These are phyloP conservation scores for Lochmaea crataegi DNA, from an alignment of 2,888 invertebrate genomes.

Conservation along the genomic window DNA sequence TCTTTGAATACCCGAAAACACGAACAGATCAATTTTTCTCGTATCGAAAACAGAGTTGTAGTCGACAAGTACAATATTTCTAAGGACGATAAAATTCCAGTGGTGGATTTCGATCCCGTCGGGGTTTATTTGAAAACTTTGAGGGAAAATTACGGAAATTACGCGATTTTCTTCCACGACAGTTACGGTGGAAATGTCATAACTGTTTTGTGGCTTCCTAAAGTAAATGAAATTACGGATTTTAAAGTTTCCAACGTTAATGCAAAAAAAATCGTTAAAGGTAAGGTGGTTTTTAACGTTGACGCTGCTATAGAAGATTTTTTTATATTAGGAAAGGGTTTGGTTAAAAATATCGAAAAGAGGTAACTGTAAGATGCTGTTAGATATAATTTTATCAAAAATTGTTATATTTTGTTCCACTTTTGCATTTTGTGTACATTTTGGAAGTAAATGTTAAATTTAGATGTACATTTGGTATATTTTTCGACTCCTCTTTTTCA, in stretches of 20 bases:
- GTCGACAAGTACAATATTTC: conserved; percentile 58
- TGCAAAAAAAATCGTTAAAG: conserved; percentile 68
- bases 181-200: conserved; percentile 87
- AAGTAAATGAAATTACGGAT: conserved; percentile 70
- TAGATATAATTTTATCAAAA: not conserved
- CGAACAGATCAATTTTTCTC: conserved; percentile 63
- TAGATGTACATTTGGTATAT: too few species aligned
- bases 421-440: too few species aligned
- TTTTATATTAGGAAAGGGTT: conserved; percentile 73
- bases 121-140: conserved; percentile 78
- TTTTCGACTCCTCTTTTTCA: too few species aligned
- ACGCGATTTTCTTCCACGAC: conserved; percentile 91
- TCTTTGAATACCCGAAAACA: conserved; percentile 64
- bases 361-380: not conserved
- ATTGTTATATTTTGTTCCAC: not conserved
- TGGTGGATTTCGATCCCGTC: conserved; percentile 83
- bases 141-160: conserved; percentile 77
- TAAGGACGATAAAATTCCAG: conserved; percentile 70
- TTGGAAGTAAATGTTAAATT: too few species aligned
- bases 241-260: conserved; percentile 78
- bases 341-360: conserved; percentile 71
- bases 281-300: conserved; percentile 71
- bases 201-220: conserved; percentile 86
- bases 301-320: conserved; percentile 80
- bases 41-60: conserved; percentile 45